A percentile compares a stretch with the other conserved stretches of the same genome.
Conservation (phyloP, 1,140 invertebrate species). For the Zaprionus africanus region DNA sequence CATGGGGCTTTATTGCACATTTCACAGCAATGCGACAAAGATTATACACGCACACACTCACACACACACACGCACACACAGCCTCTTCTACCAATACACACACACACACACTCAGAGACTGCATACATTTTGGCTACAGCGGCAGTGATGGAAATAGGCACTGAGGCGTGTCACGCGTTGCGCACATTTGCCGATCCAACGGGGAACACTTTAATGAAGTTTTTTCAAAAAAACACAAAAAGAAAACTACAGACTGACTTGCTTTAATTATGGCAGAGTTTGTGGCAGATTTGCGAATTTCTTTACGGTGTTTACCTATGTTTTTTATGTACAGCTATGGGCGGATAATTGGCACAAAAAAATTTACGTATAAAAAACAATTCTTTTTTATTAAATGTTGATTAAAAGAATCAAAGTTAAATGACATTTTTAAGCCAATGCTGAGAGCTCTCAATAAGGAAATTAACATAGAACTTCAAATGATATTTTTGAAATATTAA, state of each 20-base stretch:
- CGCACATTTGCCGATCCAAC: neutral
- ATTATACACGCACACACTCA: conserved; percentile 45
- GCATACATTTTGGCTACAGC: conserved; percentile 10
- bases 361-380: too few species aligned
- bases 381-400: too few species aligned
- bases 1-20: conserved; percentile 78
- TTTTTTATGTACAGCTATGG: too few species aligned
- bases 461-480: too few species aligned
- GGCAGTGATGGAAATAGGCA: conserved; percentile 5
- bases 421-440: too few species aligned
- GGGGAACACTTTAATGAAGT: neutral
- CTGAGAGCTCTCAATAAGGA: too few species aligned
- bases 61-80: conserved; percentile 11
- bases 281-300: too few species aligned
- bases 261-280: neutral
- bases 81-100: neutral
- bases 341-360: too few species aligned
- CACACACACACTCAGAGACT: neutral
- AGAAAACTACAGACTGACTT: neutral
- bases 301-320: too few species aligned
- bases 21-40: conserved; percentile 78
- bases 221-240: neutral
- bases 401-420: too few species aligned
- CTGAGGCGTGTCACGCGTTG: conserved; percentile 18
- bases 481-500: too few species aligned